Percentiles rank a stretch among this genome's conserved stretches.
Evolutionary conservation across 2,797 vertebrate species (phyloP).

Genomic region (Acanthurus lineatus): DNA sequence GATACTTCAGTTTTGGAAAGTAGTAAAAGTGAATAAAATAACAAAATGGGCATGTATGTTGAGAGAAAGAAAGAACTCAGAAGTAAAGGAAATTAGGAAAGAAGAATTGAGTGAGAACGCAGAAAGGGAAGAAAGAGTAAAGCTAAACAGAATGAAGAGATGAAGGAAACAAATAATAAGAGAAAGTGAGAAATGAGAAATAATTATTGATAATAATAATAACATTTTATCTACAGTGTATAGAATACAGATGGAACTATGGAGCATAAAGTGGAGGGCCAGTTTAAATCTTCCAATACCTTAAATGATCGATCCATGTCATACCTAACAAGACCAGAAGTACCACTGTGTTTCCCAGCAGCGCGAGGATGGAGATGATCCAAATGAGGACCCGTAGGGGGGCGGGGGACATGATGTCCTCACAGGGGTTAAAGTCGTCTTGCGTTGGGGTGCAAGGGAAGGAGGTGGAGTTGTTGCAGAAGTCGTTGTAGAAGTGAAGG

Average conservation of each 20-base stretch:
- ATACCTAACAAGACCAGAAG: conserved; percentile 88
- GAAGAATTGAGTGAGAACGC: neutral
- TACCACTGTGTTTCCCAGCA: conserved; percentile 90
- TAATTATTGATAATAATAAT: too few relatives aligned
- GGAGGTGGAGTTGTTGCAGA: conserved; percentile 86
- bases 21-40: neutral
- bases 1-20: neutral
- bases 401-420: conserved; percentile 93
- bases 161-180: neutral
- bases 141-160: neutral
- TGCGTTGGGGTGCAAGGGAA: conserved; percentile 90
- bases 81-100: neutral
- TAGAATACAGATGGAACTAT: too few relatives aligned
- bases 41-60: neutral
- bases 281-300: neutral
- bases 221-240: neutral
- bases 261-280: neutral
- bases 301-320: neutral
- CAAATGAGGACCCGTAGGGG: conserved; percentile 92
- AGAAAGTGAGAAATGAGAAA: neutral
- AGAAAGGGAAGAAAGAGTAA: neutral
- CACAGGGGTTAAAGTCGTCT: conserved; percentile 95
- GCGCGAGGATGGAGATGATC: conserved; percentile 92
- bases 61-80: neutral
- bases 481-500: conserved; percentile 77